Base-by-base conservation (phyloP, 2,888 invertebrate species). In the Cheilosia urbana region DNA sequence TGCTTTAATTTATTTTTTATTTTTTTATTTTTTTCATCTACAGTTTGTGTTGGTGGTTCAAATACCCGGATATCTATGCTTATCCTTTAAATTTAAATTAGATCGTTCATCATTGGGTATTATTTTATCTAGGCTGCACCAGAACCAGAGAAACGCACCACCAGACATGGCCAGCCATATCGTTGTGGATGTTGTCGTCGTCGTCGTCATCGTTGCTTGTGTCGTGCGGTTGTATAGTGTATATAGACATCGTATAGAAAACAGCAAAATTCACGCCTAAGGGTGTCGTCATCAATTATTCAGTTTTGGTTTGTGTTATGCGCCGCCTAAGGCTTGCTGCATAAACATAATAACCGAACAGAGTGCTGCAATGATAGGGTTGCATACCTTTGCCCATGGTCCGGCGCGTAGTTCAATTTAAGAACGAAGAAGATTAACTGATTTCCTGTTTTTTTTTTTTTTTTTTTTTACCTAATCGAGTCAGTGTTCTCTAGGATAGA, bases 21-120 rank as follows among this genome's bases (percentile, higher is more conserved):
- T 79, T 45, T n/a, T 60, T 60, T 62, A n/a, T 63, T n/a, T 47
- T 53, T 47, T 53, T 73, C 57, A 57, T 75, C 15, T 63, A 34
- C 15, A 34, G 2, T 24, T 57, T 66, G 57, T 40, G 55, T 76
- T 40, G 69, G 19, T 72, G 72, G 51, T 68, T 65, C 63, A 58
- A 55, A 79, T 69, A 79, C 85, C 85, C 81, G 85, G 85, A 85
- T 85, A 85, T 85, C 76, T 85, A 72, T 81, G 85, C 76, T 81
- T 81, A 87, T 87, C 87, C 87, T 87, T 87, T 87, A 87, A 87
- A 87, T 87, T 87, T 87, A 87, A 87, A 87, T 87, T 78, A 87
- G 81, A 87, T 87, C 87, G 87, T 87, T 69, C 87, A 87, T 87
- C 87, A 87, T 73, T 87, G 72, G 87, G 87, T 73, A 87, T 87